Evolutionary conservation across 2,797 vertebrate species (phyloP).

Genomic region (Halcyon leucocephala): DNA sequence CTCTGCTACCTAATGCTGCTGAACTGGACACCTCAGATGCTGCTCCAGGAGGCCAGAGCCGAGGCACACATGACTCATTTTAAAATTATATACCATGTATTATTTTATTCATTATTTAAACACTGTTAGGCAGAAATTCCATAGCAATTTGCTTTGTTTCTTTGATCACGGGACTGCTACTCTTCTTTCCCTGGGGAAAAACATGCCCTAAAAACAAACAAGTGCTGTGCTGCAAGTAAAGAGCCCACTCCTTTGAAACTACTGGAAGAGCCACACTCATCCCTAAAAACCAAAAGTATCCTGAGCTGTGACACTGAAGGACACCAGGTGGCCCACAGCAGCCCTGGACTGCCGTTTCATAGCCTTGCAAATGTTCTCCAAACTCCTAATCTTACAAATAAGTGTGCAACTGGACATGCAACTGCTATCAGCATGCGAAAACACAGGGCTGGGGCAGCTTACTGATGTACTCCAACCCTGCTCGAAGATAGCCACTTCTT

Average conservation of each 20-base stretch:
- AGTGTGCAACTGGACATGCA: neutral
- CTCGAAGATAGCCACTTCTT: neutral
- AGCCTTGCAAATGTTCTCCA: neutral
- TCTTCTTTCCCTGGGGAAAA: conserved; percentile 20
- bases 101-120: neutral
- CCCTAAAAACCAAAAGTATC: neutral
- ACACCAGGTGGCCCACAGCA: neutral
- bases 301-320: neutral
- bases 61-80: neutral
- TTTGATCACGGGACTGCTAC: neutral
- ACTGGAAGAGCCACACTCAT: neutral
- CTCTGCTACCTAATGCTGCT: neutral
- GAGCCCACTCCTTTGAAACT: neutral
- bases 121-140: conserved; percentile 4
- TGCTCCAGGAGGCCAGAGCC: neutral
- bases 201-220: conserved; percentile 32
- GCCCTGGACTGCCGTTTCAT: neutral
- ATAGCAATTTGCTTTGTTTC: conserved; percentile 5
- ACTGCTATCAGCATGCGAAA: neutral
- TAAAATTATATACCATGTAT: neutral
- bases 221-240: neutral
- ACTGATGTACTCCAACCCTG: neutral
- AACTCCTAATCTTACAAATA: neutral
- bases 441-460: neutral
- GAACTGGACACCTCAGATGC: neutral